phyloP scores from a whole-genome alignment of 2,113 vertebrate species.

The Dipodomys ordii region DNA sequence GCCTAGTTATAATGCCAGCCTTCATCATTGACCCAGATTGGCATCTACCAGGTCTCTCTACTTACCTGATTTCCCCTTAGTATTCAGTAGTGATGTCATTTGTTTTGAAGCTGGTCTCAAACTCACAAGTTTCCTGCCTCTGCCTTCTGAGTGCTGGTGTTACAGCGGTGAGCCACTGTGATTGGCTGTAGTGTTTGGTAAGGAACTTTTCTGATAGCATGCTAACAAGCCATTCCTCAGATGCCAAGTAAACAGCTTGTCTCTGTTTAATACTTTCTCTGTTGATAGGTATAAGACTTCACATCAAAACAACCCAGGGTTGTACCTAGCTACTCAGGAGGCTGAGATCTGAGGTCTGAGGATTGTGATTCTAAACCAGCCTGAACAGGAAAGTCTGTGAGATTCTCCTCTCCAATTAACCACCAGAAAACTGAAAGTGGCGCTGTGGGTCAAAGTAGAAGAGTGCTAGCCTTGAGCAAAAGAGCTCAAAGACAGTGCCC shows the following conservation, averaged over 20 bases:
- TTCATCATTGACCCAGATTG: fast-evolving
- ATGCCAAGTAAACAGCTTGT: neutral
- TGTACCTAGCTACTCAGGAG: no score
- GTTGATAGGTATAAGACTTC: neutral
- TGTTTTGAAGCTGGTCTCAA: neutral
- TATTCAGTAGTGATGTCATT: neutral
- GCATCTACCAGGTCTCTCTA: neutral
- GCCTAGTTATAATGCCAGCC: no score
- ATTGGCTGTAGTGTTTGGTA: neutral
- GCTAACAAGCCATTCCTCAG: neutral
- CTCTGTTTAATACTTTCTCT: neutral
- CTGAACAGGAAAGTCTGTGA: no score
- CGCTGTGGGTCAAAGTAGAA: no score
- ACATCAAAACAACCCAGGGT: neutral
- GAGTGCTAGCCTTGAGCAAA: no score
- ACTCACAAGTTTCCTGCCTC: no score
- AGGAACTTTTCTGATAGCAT: neutral
- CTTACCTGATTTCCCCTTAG: neutral
- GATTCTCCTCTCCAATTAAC: no score
- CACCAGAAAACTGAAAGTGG: no score
- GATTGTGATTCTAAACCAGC: no score
- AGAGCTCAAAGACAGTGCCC: no score
- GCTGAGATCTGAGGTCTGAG: no score
- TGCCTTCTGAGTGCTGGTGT: neutral
- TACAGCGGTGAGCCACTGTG: no score